phyloP scores from a whole-genome alignment of 1,140 invertebrate genomes.

The Nymphalis io region DNA sequence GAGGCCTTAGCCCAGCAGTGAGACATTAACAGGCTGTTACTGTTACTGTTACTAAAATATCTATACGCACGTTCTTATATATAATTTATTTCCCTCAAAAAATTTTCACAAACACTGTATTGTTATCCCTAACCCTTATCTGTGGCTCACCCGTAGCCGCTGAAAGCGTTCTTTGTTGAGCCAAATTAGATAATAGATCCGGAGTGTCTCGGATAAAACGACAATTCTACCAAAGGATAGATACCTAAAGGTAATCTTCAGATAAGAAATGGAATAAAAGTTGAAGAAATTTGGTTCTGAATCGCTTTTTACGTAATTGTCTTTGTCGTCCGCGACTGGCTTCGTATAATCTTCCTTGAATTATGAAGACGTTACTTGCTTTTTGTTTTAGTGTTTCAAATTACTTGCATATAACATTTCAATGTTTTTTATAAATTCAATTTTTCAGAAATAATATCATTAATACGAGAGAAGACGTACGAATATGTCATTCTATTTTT shows the following conservation, averaged over 20 bases:
- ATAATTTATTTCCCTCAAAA: background rate
- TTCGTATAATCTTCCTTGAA: background rate
- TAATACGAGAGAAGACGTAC: no score
- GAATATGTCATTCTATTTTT: no score
- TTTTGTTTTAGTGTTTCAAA: background rate
- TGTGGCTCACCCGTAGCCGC: background rate
- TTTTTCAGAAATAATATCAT: no score
- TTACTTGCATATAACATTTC: no score
- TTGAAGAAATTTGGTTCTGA: conserved; percentile 1
- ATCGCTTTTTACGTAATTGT: conserved; percentile 1
- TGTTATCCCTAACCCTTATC: background rate
- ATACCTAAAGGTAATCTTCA: conserved; percentile 11
- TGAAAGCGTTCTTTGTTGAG: conserved; percentile 14
- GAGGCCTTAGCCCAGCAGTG: no score
- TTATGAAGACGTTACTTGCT: background rate
- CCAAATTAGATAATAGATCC: conserved; percentile 16
- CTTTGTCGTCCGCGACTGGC: background rate
- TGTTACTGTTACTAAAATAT: no score
- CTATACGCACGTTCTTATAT: background rate
- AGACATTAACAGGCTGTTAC: no score
- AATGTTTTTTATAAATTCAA: no score
- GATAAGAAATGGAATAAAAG: conserved; percentile 4
- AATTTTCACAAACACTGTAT: conserved; percentile 1
- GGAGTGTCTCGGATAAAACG: conserved; percentile 4
- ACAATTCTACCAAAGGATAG: conserved; percentile 4